Evolutionary conservation across 2,113 vertebrate genomes (phyloP).

Genomic region (Turdus rufiventris): DNA sequence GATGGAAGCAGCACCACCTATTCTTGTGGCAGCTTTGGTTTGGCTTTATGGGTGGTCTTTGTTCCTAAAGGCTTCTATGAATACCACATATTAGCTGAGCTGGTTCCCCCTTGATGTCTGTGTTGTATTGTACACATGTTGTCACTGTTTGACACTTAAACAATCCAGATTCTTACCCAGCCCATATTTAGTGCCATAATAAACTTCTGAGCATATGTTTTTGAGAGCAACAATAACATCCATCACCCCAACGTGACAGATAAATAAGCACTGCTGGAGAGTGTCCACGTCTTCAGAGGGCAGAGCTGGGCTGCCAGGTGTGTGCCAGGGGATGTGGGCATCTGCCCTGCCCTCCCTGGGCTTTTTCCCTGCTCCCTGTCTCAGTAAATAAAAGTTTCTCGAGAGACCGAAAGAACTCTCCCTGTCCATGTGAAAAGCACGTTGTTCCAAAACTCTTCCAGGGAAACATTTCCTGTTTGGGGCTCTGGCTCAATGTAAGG

Average conservation of each 20-base stretch:
- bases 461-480: background rate
- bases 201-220: constrained; percentile 69
- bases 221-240: constrained; percentile 47
- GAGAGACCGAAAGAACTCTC: background rate
- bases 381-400: background rate
- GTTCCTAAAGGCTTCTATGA: constrained; percentile 45
- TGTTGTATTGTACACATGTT: constrained; percentile 73
- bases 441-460: background rate
- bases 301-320: constrained; percentile 43
- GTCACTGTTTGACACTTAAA: constrained; percentile 75
- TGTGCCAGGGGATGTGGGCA: background rate
- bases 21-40: constrained; percentile 54
- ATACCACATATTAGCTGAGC: constrained; percentile 35
- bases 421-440: background rate
- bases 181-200: constrained; percentile 70
- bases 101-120: constrained; percentile 66
- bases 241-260: constrained; percentile 49
- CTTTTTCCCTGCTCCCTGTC: background rate
- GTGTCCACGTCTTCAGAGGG: constrained; percentile 11
- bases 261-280: constrained; percentile 25
- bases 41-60: constrained; percentile 75
- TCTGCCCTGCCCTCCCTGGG: background rate
- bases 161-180: constrained; percentile 71
- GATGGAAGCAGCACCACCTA: constrained; percentile 55
- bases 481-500: background rate